Conservation (phyloP, 2,113 vertebrate genomes). For the Prunella fulvescens region DNA sequence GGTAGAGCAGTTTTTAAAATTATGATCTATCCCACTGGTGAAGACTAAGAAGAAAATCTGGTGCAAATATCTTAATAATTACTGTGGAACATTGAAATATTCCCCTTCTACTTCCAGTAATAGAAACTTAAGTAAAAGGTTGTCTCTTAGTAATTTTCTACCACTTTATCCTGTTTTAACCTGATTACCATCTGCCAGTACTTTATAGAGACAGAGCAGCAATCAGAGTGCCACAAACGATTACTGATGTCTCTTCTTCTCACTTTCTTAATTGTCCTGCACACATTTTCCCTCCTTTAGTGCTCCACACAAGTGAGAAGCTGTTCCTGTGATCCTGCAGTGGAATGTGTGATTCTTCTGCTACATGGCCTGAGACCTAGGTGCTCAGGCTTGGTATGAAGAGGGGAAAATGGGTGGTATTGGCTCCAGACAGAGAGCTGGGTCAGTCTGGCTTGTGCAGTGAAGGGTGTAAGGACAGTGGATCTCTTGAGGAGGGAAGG, state of each 20-base stretch:
- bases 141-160: background rate
- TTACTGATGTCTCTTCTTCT: background rate
- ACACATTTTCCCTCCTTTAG: background rate
- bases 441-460: background rate
- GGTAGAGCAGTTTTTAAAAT: background rate
- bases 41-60: background rate
- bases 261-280: background rate
- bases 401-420: background rate
- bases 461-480: background rate
- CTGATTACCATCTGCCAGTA: background rate
- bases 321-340: background rate
- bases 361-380: background rate
- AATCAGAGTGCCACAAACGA: background rate
- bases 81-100: background rate
- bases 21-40: background rate
- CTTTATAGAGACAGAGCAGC: background rate
- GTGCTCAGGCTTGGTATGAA: background rate
- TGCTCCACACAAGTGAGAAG: background rate
- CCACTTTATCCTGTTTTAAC: background rate
- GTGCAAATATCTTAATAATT: background rate
- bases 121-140: background rate
- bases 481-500: background rate
- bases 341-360: background rate
- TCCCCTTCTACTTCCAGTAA: background rate
- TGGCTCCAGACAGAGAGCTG: background rate